Evolutionary conservation across 2,113 vertebrate species (phyloP).

Genomic region (Procavia capensis): DNA sequence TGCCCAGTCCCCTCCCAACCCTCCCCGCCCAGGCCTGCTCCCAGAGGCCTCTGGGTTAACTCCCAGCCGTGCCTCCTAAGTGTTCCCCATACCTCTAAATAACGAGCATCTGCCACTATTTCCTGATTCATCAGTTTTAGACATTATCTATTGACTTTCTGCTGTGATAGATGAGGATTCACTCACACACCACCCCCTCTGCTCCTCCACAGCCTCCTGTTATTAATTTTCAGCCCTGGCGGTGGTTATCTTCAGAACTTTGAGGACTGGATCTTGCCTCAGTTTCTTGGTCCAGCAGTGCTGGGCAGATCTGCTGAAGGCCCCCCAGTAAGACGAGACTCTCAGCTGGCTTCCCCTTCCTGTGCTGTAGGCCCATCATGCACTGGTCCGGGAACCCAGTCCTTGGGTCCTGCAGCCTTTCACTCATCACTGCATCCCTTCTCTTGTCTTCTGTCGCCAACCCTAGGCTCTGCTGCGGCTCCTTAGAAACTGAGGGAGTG

Average conservation of each 20-base stretch:
- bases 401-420: neutral
- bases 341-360: no score
- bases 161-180: neutral
- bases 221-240: neutral
- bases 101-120: neutral
- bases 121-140: neutral
- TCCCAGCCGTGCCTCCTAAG: no score
- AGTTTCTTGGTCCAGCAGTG: neutral
- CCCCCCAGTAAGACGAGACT: neutral
- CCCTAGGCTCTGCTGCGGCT: fast-evolving
- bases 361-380: fast-evolving
- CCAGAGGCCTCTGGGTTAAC: neutral
- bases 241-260: neutral
- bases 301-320: neutral
- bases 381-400: neutral
- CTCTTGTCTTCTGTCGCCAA: neutral
- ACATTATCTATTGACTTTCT: neutral
- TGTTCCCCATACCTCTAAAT: neutral
- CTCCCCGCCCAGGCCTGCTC: neutral
- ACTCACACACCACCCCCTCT: neutral
- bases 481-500: neutral
- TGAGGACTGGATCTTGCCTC: neutral
- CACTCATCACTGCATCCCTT: neutral
- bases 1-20: no score
- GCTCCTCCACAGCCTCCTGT: fast-evolving